phyloP scores from a whole-genome alignment of 2,888 invertebrate species.

The Caenorhabditis imperialis region DNA sequence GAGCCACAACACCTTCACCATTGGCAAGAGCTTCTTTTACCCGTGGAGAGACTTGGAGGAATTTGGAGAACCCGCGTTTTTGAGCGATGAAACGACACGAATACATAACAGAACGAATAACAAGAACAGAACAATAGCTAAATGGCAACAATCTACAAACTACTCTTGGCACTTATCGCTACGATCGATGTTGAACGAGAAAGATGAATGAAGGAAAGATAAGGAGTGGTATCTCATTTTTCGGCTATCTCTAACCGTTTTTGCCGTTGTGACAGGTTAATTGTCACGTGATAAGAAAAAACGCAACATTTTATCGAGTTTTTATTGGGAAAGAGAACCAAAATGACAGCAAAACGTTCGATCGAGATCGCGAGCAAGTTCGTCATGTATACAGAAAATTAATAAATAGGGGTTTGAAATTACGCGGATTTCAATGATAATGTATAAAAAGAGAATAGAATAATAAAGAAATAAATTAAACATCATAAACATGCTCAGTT shows the following conservation, averaged over 20 bases:
- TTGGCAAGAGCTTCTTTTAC: conserved; percentile 61
- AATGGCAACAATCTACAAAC: too few species aligned
- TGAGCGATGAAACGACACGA: conserved; percentile 18
- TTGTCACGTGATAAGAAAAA: too few species aligned
- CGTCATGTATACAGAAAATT: conserved; percentile 38
- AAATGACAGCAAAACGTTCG: conserved; percentile 24
- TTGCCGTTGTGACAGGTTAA: too few species aligned
- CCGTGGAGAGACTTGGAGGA: conserved; percentile 51
- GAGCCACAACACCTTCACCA: conserved; percentile 84
- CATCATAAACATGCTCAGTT: conserved; percentile 17
- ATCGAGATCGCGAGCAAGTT: conserved; percentile 51
- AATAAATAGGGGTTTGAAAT: too few species aligned
- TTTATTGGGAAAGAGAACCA: too few species aligned
- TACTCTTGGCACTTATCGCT: neutral
- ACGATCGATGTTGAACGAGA: too few species aligned
- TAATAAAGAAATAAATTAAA: conserved; percentile 7
- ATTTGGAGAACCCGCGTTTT: conserved; percentile 48
- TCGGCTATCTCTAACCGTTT: neutral
- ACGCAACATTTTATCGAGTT: too few species aligned
- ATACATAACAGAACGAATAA: conserved; percentile 14
- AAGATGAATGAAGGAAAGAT: neutral
- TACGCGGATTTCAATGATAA: too few species aligned
- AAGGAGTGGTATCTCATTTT: neutral
- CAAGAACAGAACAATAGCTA: conserved; percentile 1
- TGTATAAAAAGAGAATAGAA: neutral